Percentiles rank a stretch among this genome's conserved stretches.
Evolutionary conservation across 2,797 vertebrate species (phyloP).

Genomic region (Manis pentadactyla): DNA sequence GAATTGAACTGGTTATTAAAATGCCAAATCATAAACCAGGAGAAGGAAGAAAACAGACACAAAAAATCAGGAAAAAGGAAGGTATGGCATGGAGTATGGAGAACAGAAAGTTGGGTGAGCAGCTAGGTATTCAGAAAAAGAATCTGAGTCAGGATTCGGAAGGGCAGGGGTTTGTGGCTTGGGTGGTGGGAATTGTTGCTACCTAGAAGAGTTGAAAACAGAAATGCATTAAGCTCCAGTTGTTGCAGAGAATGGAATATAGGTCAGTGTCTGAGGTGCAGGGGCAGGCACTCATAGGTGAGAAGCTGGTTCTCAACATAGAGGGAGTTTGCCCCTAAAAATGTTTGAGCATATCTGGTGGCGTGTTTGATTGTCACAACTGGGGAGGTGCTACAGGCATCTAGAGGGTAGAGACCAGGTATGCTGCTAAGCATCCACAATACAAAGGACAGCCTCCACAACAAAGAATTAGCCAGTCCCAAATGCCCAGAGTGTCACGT

Average conservation of each 20-base stretch:
- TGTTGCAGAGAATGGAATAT: background rate
- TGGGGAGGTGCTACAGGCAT: background rate
- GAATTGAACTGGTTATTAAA: slow-evolving; percentile 58
- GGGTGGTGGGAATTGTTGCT: background rate
- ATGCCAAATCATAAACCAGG: slow-evolving; percentile 33
- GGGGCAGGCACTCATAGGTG: background rate
- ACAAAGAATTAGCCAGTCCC: background rate
- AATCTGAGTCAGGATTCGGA: background rate
- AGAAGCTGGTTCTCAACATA: background rate
- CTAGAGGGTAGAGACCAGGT: background rate
- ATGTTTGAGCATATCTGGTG: background rate
- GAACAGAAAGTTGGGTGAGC: background rate
- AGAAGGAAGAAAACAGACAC: background rate
- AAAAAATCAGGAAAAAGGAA: background rate
- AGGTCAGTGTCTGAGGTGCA: background rate
- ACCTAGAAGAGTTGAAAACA: background rate
- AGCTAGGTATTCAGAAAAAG: background rate
- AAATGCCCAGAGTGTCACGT: background rate
- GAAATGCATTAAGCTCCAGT: accelerated
- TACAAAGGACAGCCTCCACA: background rate
- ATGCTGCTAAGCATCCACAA: background rate
- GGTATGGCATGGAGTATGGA: background rate
- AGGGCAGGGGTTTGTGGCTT: background rate
- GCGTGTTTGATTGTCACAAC: background rate
- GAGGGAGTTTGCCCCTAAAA: background rate